Conservation (phyloP, 2,888 invertebrate genomes). For the Metallyticus violacea region DNA sequence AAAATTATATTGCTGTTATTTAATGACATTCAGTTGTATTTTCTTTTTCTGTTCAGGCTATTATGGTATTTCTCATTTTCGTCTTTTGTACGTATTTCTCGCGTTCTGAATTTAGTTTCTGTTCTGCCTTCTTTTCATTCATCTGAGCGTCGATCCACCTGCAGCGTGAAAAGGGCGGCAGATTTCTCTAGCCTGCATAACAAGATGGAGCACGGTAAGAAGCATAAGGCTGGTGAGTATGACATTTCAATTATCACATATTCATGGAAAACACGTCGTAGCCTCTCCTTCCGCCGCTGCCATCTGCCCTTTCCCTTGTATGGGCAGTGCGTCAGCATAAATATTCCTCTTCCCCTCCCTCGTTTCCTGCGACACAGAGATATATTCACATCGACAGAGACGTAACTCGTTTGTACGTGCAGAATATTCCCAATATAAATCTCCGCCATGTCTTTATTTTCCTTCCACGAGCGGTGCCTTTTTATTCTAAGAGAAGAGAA, state of each 20-base stretch:
- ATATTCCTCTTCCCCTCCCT: not conserved
- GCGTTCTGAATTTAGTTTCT: too few species aligned
- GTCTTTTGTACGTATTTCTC: too few species aligned
- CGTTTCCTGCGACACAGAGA: not conserved
- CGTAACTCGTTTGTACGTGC: not conserved
- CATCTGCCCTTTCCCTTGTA: not conserved
- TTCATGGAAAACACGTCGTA: not conserved
- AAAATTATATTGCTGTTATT: too few species aligned
- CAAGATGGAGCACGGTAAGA: not conserved
- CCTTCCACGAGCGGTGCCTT: not conserved
- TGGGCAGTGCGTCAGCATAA: not conserved
- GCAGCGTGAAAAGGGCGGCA: too few species aligned
- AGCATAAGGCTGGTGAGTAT: not conserved
- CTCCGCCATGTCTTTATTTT: not conserved
- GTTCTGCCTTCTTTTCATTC: too few species aligned
- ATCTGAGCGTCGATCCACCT: too few species aligned
- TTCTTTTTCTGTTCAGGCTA: too few species aligned
- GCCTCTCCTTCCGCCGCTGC: too few species aligned
- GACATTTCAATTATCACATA: conserved; percentile 11
- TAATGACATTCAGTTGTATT: too few species aligned
- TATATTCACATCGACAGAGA: conserved; percentile 1
- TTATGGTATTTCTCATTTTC: too few species aligned
- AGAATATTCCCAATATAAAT: conserved; percentile 1
- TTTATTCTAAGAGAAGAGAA: not conserved
- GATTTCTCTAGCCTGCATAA: not conserved